Base-by-base conservation (phyloP, 2,797 vertebrate species). In the Acomys russatus region DNA sequence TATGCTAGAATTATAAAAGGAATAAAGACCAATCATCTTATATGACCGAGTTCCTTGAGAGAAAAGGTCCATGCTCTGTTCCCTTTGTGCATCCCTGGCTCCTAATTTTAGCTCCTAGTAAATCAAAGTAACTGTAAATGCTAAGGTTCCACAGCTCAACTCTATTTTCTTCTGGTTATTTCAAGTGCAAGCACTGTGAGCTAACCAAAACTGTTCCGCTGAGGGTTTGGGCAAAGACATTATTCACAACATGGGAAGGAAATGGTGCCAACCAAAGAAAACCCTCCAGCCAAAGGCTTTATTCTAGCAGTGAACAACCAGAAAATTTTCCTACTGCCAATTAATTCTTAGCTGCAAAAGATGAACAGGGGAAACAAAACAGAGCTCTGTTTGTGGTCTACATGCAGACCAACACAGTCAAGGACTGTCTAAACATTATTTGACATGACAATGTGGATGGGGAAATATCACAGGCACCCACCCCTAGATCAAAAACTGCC, bases 301-400 rank as follows among this genome's bases (percentile, higher is more conserved):
- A 92, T 33, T 92, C 88, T 64, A 86, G 63, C 90, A 86, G 82
- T 38, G 14, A 95, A n/a, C 51, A 66, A 94, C 12, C 6, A 28
- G 56, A 86, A 51, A 94, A 35, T 25, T 25, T 11, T 79, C 61
- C 76, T 96, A 77, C 76, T 78, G 90, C 30, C 85, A 88, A 38
- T 0, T 25, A 51, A 71, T 70, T 91, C 68, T 64, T 94, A 59
- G 68, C 92, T 93, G 44, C 59, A 79, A 90, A 91, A 18, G 23
- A 97, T 33, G 49, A 64, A 15, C 23, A 59, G n/a, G 86, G 59
- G 5, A 71, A 97, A 85, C 30, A 77, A 70, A 78, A 66, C 44
- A 0, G 17, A 88, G 54, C 68, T 86, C 54, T 54, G n/a, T 76
- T 28, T 91, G 35, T 54, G n/a, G 63, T 90, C 56, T 93, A 6